phyloP scores from a whole-genome alignment of 1,140 invertebrate species.

The Cyphomyrmex costatus region DNA sequence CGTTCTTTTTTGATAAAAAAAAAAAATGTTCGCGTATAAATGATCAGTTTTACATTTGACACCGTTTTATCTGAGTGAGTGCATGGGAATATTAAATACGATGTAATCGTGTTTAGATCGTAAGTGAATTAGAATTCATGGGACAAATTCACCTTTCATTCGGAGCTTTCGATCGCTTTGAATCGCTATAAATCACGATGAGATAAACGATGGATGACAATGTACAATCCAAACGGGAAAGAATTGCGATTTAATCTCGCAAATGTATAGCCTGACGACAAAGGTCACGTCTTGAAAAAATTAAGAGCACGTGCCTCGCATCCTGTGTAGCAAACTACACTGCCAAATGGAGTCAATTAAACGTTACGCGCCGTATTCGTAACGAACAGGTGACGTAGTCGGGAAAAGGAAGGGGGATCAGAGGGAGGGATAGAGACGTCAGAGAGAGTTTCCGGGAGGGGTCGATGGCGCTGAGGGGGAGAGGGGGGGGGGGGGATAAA shows the following conservation, averaged over 20 bases:
- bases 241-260: slow-evolving; percentile 52
- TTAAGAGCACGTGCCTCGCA: slow-evolving; percentile 11
- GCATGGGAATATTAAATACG: slow-evolving; percentile 28
- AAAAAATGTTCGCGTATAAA: not conserved
- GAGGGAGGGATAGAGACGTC: slow-evolving; percentile 35
- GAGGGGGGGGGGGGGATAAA: not conserved
- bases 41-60: slow-evolving; percentile 17
- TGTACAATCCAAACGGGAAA: slow-evolving; percentile 32
- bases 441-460: slow-evolving; percentile 44
- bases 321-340: not conserved
- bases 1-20: not conserved
- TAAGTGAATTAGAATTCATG: not conserved
- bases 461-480: slow-evolving; percentile 13
- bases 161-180: not conserved
- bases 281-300: slow-evolving; percentile 54
- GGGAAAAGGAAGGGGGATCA: not conserved
- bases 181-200: slow-evolving; percentile 38
- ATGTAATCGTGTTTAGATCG: not conserved
- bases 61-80: not conserved
- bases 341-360: slow-evolving; percentile 58
- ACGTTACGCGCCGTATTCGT: slow-evolving; percentile 23
- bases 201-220: slow-evolving; percentile 53
- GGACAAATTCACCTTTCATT: slow-evolving; percentile 17
- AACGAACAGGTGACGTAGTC: slow-evolving; percentile 54
- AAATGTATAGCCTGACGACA: slow-evolving; percentile 10